These are phyloP conservation scores for Napeogenes sylphis DNA, from an alignment of 2,888 invertebrate species.

Conservation along the genomic window DNA sequence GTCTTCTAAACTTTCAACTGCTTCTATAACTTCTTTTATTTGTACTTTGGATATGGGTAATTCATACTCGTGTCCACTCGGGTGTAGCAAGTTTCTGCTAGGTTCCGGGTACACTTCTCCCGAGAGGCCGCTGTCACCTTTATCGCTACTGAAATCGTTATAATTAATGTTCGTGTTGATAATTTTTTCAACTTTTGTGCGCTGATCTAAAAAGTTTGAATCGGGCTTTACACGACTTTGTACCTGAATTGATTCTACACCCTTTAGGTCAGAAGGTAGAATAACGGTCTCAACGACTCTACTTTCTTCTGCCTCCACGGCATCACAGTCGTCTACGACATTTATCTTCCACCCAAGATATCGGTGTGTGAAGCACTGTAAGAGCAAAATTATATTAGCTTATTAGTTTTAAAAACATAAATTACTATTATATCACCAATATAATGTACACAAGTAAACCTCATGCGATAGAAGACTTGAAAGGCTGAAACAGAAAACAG, in stretches of 20 bases:
- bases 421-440: constrained; percentile 45
- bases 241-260: constrained; percentile 80
- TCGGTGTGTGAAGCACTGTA: constrained; percentile 93
- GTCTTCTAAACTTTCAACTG: constrained; percentile 64
- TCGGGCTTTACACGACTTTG: constrained; percentile 80
- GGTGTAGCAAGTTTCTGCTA: constrained; percentile 44
- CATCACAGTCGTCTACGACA: constrained; percentile 89
- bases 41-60: constrained; percentile 65
- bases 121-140: constrained; percentile 48
- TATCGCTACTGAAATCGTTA: constrained; percentile 73
- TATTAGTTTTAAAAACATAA: constrained; percentile 19
- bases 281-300: constrained; percentile 63
- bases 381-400: constrained; percentile 41
- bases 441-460: constrained; percentile 45
- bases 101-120: constrained; percentile 49
- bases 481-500: constrained; percentile 77
- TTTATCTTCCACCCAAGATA: constrained; percentile 97
- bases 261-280: constrained; percentile 56
- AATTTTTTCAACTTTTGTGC: constrained; percentile 65
- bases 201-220: constrained; percentile 71
- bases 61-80: constrained; percentile 60
- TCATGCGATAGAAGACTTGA: constrained; percentile 72
- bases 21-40: constrained; percentile 66
- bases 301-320: constrained; percentile 74
- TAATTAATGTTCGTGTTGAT: constrained; percentile 71